A percentile compares a stretch with the other conserved stretches of the same genome.
Evolutionary conservation across 2,113 vertebrate genomes (phyloP).

Genomic region (Platichthys stellatus): DNA sequence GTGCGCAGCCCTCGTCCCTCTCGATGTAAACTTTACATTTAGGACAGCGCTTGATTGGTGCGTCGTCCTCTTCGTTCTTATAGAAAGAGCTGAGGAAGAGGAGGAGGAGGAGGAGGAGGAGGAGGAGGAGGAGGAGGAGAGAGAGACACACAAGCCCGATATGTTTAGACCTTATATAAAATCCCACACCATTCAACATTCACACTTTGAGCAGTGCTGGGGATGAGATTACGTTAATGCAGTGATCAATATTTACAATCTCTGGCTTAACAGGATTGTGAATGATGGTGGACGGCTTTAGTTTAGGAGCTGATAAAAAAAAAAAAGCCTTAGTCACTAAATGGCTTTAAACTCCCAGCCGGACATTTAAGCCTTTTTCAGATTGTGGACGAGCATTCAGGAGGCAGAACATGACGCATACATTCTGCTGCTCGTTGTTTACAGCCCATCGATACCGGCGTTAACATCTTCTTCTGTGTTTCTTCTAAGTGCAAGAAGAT

Average conservation of each 20-base stretch:
- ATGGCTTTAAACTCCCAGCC: conserved; percentile 25
- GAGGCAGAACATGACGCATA: no score
- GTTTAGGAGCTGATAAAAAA: not conserved
- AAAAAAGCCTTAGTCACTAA: conserved; percentile 1
- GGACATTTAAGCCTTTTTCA: no score
- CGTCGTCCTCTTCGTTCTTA: conserved; percentile 91
- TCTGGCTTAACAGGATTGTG: not conserved
- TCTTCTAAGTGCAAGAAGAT: no score
- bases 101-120: not conserved
- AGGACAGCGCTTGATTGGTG: conserved; percentile 98
- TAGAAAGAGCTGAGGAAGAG: conserved; percentile 85
- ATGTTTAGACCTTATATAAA: not conserved
- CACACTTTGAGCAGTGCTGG: not conserved
- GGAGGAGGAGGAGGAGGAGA: conserved; percentile 11
- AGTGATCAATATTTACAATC: conserved; percentile 40
- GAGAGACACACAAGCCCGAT: not conserved
- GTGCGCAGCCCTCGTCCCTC: conserved; percentile 96
- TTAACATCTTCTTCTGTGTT: no score
- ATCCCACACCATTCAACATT: conserved; percentile 15
- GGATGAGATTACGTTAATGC: conserved; percentile 6
- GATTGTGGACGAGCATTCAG: no score
- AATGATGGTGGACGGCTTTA: not conserved
- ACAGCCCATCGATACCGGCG: no score
- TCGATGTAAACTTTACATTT: conserved; percentile 99
- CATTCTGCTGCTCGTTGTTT: no score